Percentiles rank a stretch among this genome's conserved stretches.
These are phyloP conservation scores for Oryzias melastigma DNA, from an alignment of 2,113 vertebrate genomes.

Conservation along the genomic window DNA sequence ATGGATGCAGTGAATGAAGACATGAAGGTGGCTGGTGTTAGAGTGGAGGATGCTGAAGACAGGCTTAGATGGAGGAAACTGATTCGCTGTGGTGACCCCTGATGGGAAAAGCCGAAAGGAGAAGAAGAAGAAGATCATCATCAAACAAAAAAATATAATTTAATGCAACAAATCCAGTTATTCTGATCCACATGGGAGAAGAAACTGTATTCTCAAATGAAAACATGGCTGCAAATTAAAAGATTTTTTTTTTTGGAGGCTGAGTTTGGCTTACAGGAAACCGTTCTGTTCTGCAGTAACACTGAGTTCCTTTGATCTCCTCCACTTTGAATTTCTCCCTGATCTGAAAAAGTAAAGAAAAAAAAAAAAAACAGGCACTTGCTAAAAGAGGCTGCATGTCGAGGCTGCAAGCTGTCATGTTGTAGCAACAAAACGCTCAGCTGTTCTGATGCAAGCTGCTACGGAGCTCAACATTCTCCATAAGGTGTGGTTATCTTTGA, in stretches of 20 bases:
- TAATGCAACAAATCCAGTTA: neutral
- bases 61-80: too few species aligned
- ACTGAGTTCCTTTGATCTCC: constrained; percentile 36
- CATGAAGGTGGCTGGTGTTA: too few species aligned
- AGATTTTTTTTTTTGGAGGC: constrained; percentile 16
- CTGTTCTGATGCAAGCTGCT: constrained; percentile 14
- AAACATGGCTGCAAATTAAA: neutral
- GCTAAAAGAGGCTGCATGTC: constrained; percentile 29
- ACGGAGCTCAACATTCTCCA: constrained; percentile 19
- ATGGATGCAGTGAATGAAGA: too few species aligned
- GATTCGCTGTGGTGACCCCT: too few species aligned
- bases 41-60: too few species aligned
- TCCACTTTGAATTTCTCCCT: constrained; percentile 27
- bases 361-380: constrained; percentile 39
- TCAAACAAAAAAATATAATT: neutral
- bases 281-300: constrained; percentile 30
- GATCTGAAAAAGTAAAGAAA: constrained; percentile 32
- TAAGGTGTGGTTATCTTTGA: constrained; percentile 25
- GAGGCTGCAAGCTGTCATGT: constrained; percentile 21
- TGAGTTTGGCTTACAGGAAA: constrained; percentile 19
- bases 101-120: too few species aligned
- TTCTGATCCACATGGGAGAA: neutral
- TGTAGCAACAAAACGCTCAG: constrained; percentile 23
- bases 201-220: constrained; percentile 2
- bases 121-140: too few species aligned